phyloP scores from a whole-genome alignment of 30 jellyfish, hydroid and myxozoan genomes.

The Cassiopea xamachana region DNA sequence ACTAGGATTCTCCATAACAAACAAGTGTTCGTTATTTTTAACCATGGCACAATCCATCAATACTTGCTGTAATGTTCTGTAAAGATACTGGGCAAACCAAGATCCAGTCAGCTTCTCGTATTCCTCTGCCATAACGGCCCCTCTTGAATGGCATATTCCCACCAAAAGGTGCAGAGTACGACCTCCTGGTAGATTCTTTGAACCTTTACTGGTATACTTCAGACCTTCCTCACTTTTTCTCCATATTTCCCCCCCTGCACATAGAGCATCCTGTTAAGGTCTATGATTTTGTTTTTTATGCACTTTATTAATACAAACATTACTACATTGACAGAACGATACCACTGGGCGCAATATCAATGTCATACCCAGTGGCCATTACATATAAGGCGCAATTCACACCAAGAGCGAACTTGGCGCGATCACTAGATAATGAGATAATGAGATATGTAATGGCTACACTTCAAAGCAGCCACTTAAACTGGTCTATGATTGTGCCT shows the following conservation, averaged over 20 bases:
- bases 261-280: conserved; percentile 9
- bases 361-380: too few relatives aligned
- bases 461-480: too few relatives aligned
- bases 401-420: too few relatives aligned
- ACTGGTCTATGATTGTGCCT: neutral
- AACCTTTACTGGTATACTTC: conserved; percentile 20
- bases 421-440: too few relatives aligned
- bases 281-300: neutral
- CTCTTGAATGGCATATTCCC: neutral
- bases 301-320: too few relatives aligned
- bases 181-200: conserved; percentile 9
- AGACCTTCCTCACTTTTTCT: conserved; percentile 19
- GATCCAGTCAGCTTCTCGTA: neutral
- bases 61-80: conserved; percentile 4
- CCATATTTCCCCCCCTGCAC: conserved; percentile 20
- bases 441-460: too few relatives aligned
- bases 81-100: conserved; percentile 6
- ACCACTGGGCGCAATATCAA: too few relatives aligned
- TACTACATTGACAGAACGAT: too few relatives aligned
- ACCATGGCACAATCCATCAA: conserved; percentile 10
- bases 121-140: conserved; percentile 10
- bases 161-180: neutral
- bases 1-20: conserved; percentile 35
- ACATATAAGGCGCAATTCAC: too few relatives aligned
- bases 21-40: conserved; percentile 10